A percentile compares a stretch with the other conserved stretches of the same genome.
phyloP scores from a whole-genome alignment of 1,140 invertebrate species.

The Pentalonia nigronervosa region DNA sequence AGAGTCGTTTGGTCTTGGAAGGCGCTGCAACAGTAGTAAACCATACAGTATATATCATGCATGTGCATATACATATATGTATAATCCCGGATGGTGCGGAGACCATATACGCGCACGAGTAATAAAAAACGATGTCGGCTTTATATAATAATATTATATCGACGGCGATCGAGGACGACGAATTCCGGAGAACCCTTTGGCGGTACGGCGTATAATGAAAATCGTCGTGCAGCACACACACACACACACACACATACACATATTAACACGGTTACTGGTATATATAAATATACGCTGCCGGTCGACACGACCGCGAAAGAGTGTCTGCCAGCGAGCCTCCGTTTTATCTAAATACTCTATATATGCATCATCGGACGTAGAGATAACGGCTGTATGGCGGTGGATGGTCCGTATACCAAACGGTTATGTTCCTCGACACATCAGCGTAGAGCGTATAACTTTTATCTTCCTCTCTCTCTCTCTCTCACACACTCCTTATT shows the following conservation, averaged over 20 bases:
- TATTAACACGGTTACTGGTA: background rate
- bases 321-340: background rate
- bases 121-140: background rate
- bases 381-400: background rate
- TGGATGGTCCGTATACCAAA: background rate
- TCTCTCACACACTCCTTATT: background rate
- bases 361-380: background rate
- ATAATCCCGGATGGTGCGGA: background rate
- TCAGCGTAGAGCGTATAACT: background rate
- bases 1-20: background rate
- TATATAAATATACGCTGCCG: background rate
- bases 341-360: background rate
- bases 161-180: background rate
- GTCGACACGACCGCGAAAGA: background rate
- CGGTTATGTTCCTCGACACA: slow-evolving; percentile 30
- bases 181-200: slow-evolving; percentile 5
- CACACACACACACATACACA: background rate
- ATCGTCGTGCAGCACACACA: background rate
- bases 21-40: background rate
- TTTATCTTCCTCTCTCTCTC: background rate
- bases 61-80: background rate
- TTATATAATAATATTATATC: background rate
- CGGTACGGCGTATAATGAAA: background rate
- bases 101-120: background rate
- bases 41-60: background rate